Conservation (phyloP, 2,797 vertebrate species). For the Urocyon cinereoargenteus region DNA sequence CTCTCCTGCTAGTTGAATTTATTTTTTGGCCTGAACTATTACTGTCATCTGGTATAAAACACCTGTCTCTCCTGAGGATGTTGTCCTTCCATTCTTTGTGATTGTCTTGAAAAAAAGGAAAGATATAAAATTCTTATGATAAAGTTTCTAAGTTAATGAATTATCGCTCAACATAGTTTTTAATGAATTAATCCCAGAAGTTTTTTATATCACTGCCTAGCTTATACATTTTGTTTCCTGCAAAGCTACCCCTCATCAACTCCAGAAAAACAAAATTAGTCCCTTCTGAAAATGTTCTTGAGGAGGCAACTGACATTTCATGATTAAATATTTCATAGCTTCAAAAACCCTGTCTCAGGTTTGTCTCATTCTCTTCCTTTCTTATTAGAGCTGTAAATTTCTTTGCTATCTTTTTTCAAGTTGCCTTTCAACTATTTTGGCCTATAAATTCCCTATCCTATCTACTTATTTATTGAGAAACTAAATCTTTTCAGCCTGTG, state of each 20-base stretch:
- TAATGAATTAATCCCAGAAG: background rate
- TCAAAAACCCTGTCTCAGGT: background rate
- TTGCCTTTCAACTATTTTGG: slow-evolving; percentile 36
- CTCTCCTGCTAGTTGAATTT: background rate
- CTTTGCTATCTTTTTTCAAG: background rate
- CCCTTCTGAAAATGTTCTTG: background rate
- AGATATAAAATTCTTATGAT: background rate
- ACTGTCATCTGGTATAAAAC: background rate
- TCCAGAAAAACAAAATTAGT: background rate
- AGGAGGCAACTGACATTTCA: background rate
- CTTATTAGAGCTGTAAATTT: slow-evolving; percentile 22
- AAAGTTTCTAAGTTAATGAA: background rate
- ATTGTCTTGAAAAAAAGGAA: background rate
- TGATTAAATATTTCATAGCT: slow-evolving; percentile 44
- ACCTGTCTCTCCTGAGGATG: background rate
- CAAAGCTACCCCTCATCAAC: background rate
- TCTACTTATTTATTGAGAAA: background rate
- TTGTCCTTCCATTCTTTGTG: background rate
- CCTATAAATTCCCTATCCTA: background rate
- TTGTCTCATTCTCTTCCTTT: slow-evolving; percentile 17
- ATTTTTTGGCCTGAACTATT: background rate
- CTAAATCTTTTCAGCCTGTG: background rate
- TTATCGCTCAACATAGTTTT: background rate
- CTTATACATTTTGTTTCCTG: background rate
- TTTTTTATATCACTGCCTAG: background rate